Evolutionary conservation across 2,888 invertebrate species (phyloP), one percentile per base, ranked within the genome.

Genomic region (Ophion costatus): DNA sequence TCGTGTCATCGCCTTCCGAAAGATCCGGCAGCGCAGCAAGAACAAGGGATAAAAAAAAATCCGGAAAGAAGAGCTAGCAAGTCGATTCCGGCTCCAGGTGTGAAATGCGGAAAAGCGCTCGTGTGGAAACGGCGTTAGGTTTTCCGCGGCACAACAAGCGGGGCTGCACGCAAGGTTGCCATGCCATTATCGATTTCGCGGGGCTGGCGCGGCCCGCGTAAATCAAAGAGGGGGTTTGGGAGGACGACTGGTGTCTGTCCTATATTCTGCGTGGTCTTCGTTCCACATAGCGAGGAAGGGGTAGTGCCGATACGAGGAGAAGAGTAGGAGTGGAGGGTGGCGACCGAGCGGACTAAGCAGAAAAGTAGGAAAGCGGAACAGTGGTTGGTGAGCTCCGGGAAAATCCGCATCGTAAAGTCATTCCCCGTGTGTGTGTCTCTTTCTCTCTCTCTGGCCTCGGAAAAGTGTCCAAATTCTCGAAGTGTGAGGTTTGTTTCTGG

Each of bases 101-200:
- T 0, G 17, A 51, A 51, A 51, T 17, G 2, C 14, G 51, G 51
- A 51, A 51, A 51, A 51, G 51, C 14, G 51, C 2, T 45, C 10
- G 45, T 45, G 45, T 11, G 9, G 3, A 45, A 14, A 14, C 45
- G 11, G 10, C 45, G 45, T 45, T 14, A 3, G 7, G n/a, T 80
- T 73, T 75, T 61, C 74, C 69, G 22, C 61, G 61, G 24, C 20
- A 69, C 69, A 63, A 51, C 76, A 81, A 63, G 79, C 82, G 79
- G 82, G 69, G 61, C 74, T 70, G 77, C 61, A 77, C 81, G 61
- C 79, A 84, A 88, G 83, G 91, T 91, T 91, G 89, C 90, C 87
- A 90, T 90, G 91, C 88, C 89, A 88, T 83, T 91, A 91, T 91
- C 89, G 91, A 91, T 91, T 90, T 51, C 74, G 74, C 42, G 80